A percentile compares a stretch with the other conserved stretches of the same genome.
Evolutionary conservation across 2,888 invertebrate genomes (phyloP).

Genomic region (Chelonus formosanus): DNA sequence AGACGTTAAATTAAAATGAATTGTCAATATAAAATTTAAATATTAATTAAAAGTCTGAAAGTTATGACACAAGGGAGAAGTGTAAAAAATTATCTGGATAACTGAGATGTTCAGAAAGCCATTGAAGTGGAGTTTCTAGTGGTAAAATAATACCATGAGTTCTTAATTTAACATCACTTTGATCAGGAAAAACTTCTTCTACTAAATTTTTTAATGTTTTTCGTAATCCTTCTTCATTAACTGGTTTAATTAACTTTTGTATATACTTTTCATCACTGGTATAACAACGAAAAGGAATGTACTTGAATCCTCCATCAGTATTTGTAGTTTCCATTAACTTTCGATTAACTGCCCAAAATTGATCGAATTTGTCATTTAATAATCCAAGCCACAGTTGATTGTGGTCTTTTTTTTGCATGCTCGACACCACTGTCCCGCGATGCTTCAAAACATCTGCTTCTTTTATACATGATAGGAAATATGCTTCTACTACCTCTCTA

Average conservation of each 20-base stretch:
- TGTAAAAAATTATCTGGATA: constrained; percentile 99
- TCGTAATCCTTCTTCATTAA: constrained; percentile 76
- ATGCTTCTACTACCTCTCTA: constrained; percentile 90
- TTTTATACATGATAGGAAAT: constrained; percentile 94
- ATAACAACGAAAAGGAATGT: constrained; percentile 90
- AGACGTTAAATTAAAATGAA: too few species aligned
- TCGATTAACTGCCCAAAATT: constrained; percentile 97
- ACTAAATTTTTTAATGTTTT: constrained; percentile 78
- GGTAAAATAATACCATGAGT: constrained; percentile 93
- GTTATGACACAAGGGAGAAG: constrained; percentile 70
- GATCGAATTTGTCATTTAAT: constrained; percentile 97
- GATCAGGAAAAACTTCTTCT: constrained; percentile 75
- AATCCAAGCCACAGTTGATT: constrained; percentile 95
- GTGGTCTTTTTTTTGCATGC: constrained; percentile 96
- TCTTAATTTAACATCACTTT: constrained; percentile 72
- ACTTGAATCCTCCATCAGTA: constrained; percentile 83
- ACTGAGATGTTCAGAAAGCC: constrained; percentile 97
- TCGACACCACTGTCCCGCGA: constrained; percentile 85
- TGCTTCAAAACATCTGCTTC: constrained; percentile 99
- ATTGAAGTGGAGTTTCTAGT: constrained; percentile 89
- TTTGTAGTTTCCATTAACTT: constrained; percentile 89
- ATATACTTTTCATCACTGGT: constrained; percentile 73
- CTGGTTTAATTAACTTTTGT: constrained; percentile 81
- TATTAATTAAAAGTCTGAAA: not conserved
- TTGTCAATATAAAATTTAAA: too few species aligned